These are phyloP conservation scores for Spea bombifrons DNA, from an alignment of 2,113 vertebrate genomes.

Conservation along the genomic window DNA sequence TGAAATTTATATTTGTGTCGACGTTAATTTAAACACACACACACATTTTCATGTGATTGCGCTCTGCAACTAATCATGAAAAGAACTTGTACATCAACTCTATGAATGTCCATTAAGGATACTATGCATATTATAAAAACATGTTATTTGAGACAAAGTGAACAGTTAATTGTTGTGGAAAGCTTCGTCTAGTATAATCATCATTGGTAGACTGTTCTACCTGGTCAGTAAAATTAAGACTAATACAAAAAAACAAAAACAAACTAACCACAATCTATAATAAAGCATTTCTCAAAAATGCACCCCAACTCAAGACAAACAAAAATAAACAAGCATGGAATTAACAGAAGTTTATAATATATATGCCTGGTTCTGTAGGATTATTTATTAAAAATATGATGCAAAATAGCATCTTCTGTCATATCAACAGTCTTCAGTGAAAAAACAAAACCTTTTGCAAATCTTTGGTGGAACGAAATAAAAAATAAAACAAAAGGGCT, in stretches of 20 bases:
- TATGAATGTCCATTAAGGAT: too few relatives aligned
- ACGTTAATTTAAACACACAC: too few relatives aligned
- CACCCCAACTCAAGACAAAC: neutral
- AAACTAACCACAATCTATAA: neutral
- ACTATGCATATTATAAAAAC: too few relatives aligned
- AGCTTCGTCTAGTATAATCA: neutral
- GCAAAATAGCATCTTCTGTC: neutral
- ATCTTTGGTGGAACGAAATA: conserved; percentile 31
- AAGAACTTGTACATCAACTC: too few relatives aligned
- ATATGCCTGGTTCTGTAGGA: too few relatives aligned
- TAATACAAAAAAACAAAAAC: neutral
- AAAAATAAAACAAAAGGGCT: conserved; percentile 7
- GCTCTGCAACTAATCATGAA: too few relatives aligned
- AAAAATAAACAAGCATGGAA: neutral
- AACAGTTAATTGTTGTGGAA: neutral
- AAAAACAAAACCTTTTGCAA: neutral
- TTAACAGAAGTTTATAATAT: neutral
- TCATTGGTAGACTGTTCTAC: neutral
- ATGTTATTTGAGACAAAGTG: too few relatives aligned
- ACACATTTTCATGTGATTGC: too few relatives aligned
- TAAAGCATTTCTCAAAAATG: conserved; percentile 7
- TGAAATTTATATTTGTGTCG: too few relatives aligned
- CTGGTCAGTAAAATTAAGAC: neutral
- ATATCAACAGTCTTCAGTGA: neutral
- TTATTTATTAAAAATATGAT: neutral